phyloP scores from a whole-genome alignment of 2,888 invertebrate genomes.

The Bugula neritina region DNA sequence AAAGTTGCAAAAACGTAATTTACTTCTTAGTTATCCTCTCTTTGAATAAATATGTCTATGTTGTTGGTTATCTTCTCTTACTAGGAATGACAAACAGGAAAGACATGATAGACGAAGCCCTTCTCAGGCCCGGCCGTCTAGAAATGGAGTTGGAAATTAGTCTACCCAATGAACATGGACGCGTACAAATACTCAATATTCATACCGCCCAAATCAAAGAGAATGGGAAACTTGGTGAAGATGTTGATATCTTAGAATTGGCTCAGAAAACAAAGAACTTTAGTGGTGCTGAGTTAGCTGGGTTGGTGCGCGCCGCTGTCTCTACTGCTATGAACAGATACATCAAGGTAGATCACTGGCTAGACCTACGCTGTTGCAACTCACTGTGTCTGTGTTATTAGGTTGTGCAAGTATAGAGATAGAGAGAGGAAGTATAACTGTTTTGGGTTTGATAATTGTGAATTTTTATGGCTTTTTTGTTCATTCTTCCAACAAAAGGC shows the following conservation, averaged over 20 bases:
- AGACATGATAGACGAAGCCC: conserved; percentile 98
- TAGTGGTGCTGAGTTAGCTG: conserved; percentile 92
- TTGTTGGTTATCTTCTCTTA: too few relatives aligned
- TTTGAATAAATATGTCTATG: too few relatives aligned
- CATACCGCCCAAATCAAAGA: conserved; percentile 89
- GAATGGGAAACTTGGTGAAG: conserved; percentile 57
- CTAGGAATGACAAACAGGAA: conserved; percentile 63
- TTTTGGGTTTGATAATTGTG: too few relatives aligned
- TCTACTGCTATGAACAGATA: conserved; percentile 92
- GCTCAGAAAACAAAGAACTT: conserved; percentile 82
- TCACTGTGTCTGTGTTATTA: too few relatives aligned
- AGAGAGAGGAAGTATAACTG: too few relatives aligned
- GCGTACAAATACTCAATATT: conserved; percentile 89
- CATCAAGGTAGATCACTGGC: conserved; percentile 62
- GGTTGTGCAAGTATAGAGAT: too few relatives aligned
- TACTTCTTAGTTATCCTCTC: too few relatives aligned
- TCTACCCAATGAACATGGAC: conserved; percentile 86
- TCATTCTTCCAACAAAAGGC: too few relatives aligned
- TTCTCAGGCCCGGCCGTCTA: conserved; percentile 88
- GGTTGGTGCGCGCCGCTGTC: conserved; percentile 86
- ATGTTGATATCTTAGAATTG: conserved; percentile 77
- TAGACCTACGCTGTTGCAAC: too few relatives aligned
- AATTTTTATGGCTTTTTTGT: too few relatives aligned
- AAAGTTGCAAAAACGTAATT: too few relatives aligned
- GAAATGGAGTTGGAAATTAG: conserved; percentile 68